These are phyloP conservation scores for Drosophila eohydei DNA, from an alignment of 2,888 invertebrate species.

Conservation along the genomic window DNA sequence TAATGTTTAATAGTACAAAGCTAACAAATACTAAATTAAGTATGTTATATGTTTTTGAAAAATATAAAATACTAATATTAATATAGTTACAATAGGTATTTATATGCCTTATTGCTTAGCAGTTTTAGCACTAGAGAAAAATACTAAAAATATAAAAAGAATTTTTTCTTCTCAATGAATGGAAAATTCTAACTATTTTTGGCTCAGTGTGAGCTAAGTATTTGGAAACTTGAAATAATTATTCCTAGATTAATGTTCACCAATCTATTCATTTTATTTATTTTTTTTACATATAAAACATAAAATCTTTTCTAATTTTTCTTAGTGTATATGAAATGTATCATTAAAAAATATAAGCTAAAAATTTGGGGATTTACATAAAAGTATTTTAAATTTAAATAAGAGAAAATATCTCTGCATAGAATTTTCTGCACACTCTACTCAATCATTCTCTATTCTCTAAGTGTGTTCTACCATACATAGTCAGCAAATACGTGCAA, in stretches of 20 bases:
- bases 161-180: no score
- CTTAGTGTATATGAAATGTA: neutral
- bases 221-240: no score
- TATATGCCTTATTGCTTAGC: no score
- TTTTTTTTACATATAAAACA: no score
- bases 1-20: neutral
- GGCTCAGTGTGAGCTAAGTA: neutral
- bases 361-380: neutral
- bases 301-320: neutral
- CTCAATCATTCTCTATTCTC: neutral
- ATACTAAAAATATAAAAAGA: no score
- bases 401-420: neutral
- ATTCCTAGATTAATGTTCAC: no score
- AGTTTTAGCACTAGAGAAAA: no score
- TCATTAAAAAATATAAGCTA: neutral
- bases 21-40: conserved; percentile 2
- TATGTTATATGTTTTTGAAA: neutral
- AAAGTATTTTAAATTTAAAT: no score
- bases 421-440: neutral
- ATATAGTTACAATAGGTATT: no score
- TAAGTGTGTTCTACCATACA: conserved; percentile 4
- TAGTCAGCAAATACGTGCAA: conserved; percentile 26
- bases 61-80: neutral
- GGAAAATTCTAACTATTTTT: neutral
- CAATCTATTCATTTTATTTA: no score